These are phyloP conservation scores for Polyommatus iphigenia DNA, from an alignment of 2,888 invertebrate species.

Conservation along the genomic window DNA sequence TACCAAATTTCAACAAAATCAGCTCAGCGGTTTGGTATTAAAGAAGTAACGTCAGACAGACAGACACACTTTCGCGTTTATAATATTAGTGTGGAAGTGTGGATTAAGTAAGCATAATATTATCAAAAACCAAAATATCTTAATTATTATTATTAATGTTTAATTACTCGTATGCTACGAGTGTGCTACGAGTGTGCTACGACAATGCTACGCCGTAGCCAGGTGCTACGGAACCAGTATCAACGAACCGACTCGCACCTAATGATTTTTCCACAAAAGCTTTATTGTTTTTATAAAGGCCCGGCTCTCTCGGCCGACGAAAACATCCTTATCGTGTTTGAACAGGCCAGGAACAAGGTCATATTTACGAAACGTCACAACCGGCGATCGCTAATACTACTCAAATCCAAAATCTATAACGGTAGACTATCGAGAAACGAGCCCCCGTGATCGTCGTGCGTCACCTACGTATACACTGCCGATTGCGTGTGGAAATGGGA, in stretches of 20 bases:
- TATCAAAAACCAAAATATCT: too few species aligned
- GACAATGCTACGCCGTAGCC: neutral
- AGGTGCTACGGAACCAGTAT: neutral
- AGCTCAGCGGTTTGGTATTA: too few species aligned
- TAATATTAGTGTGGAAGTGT: too few species aligned
- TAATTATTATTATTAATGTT: too few species aligned
- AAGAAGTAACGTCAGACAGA: too few species aligned
- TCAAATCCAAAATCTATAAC: conserved; percentile 74
- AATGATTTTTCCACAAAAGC: conserved; percentile 1
- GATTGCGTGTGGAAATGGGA: neutral
- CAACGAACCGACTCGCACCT: neutral
- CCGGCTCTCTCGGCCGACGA: neutral
- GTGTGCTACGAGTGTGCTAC: too few species aligned
- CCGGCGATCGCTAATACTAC: conserved; percentile 55
- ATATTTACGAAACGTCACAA: conserved; percentile 45
- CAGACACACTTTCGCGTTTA: too few species aligned
- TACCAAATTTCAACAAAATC: too few species aligned
- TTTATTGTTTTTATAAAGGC: conserved; percentile 9
- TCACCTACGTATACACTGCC: conserved; percentile 44
- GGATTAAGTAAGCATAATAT: too few species aligned
- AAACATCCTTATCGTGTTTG: conserved; percentile 20
- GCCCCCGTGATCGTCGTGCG: conserved; percentile 47
- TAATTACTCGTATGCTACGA: neutral
- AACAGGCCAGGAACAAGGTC: conserved; percentile 29
- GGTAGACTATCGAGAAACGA: conserved; percentile 65